These are phyloP conservation scores for Heterohyrax brucei DNA, from an alignment of 2,797 vertebrate species.

Conservation along the genomic window DNA sequence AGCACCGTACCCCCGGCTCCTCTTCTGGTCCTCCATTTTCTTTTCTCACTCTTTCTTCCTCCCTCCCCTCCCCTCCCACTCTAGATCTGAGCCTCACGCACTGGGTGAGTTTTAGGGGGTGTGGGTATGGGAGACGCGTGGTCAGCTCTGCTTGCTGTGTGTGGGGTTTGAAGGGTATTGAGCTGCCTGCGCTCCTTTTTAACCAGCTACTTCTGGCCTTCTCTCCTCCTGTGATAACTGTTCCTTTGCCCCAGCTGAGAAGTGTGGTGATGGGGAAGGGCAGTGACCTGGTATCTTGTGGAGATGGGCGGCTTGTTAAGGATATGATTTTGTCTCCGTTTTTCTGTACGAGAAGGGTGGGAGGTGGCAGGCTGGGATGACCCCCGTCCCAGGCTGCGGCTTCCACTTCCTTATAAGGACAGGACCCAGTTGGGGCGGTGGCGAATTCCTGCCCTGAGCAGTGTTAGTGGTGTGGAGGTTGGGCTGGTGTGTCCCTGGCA, in stretches of 20 bases:
- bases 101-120: constrained; percentile 83
- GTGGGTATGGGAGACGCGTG: constrained; percentile 51
- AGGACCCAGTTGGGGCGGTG: constrained; percentile 77
- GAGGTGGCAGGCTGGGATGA: constrained; percentile 55
- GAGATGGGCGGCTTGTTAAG: background rate
- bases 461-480: background rate
- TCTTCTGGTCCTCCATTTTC: constrained; percentile 71
- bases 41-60: constrained; percentile 68
- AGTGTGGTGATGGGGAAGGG: background rate
- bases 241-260: background rate
- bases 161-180: background rate
- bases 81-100: constrained; percentile 80
- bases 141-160: constrained; percentile 53
- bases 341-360: background rate
- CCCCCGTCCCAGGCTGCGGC: constrained; percentile 40
- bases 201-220: constrained; percentile 49
- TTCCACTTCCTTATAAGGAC: constrained; percentile 88
- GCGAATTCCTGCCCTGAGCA: constrained; percentile 77
- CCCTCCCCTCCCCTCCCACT: constrained; percentile 74
- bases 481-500: background rate
- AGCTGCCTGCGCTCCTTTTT: constrained; percentile 51
- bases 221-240: background rate
- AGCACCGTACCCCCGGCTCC: background rate
- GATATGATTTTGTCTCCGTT: background rate
- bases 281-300: background rate